Conservation (phyloP, 2,113 vertebrate genomes). For the Toxotes jaculatrix region DNA sequence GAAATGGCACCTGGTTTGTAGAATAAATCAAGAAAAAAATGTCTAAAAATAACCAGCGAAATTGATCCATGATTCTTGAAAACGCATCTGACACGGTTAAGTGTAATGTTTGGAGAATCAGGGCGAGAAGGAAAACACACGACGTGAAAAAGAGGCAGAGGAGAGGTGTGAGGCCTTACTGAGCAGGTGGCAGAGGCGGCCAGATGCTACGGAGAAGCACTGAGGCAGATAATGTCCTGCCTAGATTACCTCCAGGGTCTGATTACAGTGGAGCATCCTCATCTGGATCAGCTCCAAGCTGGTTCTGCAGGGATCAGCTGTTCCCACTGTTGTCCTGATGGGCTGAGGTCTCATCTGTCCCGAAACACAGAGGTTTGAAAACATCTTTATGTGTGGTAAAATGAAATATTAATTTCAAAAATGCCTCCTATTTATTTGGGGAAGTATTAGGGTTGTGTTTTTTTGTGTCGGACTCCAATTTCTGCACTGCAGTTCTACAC, state of each 20-base stretch:
- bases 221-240: constrained; percentile 71
- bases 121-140: constrained; percentile 44
- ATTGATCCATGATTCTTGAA: constrained; percentile 47
- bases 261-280: constrained; percentile 70
- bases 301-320: constrained; percentile 64
- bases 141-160: constrained; percentile 50
- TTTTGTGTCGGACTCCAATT: not conserved
- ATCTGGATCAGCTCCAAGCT: constrained; percentile 66
- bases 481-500: constrained; percentile 4
- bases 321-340: constrained; percentile 42
- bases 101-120: constrained; percentile 52
- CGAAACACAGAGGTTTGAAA: constrained; percentile 28
- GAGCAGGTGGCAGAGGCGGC: constrained; percentile 69
- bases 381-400: constrained; percentile 24
- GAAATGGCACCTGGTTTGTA: not conserved
- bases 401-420: constrained; percentile 41
- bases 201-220: constrained; percentile 69
- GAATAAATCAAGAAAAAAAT: constrained; percentile 6
- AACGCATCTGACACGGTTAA: constrained; percentile 44
- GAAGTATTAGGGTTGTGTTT: not conserved
- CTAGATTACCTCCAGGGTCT: constrained; percentile 73
- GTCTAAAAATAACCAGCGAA: constrained; percentile 24
- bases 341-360: constrained; percentile 54
- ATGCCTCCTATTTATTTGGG: constrained; percentile 26
- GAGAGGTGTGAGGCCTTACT: constrained; percentile 48